Conservation (phyloP, 2,888 invertebrate species). For the Lithophane ornitopus region DNA sequence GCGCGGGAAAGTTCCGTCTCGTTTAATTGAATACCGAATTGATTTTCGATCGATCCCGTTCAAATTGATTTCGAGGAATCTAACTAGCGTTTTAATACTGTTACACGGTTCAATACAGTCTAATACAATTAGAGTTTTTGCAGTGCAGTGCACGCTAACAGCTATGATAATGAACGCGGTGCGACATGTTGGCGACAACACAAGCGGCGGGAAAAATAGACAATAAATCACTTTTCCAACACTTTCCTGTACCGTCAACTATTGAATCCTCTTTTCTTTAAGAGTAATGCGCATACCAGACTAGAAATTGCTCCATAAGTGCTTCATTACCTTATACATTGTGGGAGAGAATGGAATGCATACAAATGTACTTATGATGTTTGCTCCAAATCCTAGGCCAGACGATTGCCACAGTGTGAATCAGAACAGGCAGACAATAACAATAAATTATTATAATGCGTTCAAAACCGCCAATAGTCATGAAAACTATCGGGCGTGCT, state of each 20-base stretch:
- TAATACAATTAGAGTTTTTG: slow-evolving; percentile 78
- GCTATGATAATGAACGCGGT: slow-evolving; percentile 66
- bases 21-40: slow-evolving; percentile 87
- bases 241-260: slow-evolving; percentile 55
- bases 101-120: slow-evolving; percentile 76
- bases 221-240: slow-evolving; percentile 59
- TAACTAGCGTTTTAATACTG: slow-evolving; percentile 79
- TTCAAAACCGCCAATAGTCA: slow-evolving; percentile 81
- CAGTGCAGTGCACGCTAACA: slow-evolving; percentile 62
- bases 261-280: slow-evolving; percentile 43
- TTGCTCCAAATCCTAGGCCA: slow-evolving; percentile 55
- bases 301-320: slow-evolving; percentile 54
- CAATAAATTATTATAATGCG: slow-evolving; percentile 78
- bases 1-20: slow-evolving; percentile 84
- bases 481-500: slow-evolving; percentile 77
- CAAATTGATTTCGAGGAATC: slow-evolving; percentile 81
- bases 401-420: slow-evolving; percentile 58
- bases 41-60: slow-evolving; percentile 85
- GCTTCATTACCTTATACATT: slow-evolving; percentile 46
- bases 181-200: slow-evolving; percentile 36
- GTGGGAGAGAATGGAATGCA: slow-evolving; percentile 51
- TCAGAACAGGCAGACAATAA: slow-evolving; percentile 68
- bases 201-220: slow-evolving; percentile 60
- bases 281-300: slow-evolving; percentile 43
- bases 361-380: slow-evolving; percentile 47